phyloP scores from a whole-genome alignment of 1,140 invertebrate genomes.

The Drosophila ercepeae region DNA sequence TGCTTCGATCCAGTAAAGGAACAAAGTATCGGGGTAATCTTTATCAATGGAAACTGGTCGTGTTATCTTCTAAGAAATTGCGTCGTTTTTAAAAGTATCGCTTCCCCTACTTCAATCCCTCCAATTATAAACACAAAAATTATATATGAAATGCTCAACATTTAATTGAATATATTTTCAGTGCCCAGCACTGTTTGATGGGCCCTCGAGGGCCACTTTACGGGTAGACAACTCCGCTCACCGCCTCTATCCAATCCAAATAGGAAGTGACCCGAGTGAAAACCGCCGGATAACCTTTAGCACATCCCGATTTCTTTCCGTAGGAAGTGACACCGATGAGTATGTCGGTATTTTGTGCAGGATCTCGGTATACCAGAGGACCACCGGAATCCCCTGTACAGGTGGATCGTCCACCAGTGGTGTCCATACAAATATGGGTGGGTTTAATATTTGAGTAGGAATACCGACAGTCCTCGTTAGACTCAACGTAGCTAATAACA shows the following conservation, averaged over 20 bases:
- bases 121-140: not conserved
- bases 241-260: constrained; percentile 66
- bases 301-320: constrained; percentile 84
- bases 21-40: not conserved
- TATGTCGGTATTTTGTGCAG: constrained; percentile 12
- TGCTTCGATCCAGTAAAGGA: not conserved
- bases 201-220: constrained; percentile 12
- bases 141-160: constrained; percentile 41
- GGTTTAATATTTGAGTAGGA: constrained; percentile 43
- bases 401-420: constrained; percentile 56
- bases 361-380: constrained; percentile 53
- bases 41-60: not conserved
- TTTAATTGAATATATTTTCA: constrained; percentile 26
- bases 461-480: constrained; percentile 39
- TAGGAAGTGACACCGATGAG: constrained; percentile 85
- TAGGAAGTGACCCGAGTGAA: constrained; percentile 79
- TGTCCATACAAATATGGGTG: constrained; percentile 70
- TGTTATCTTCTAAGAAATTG: constrained; percentile 6
- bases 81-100: not conserved
- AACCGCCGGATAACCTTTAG: constrained; percentile 80
- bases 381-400: constrained; percentile 74
- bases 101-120: not conserved
- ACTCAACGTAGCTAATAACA: constrained; percentile 61
- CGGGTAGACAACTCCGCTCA: constrained; percentile 50
- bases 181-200: constrained; percentile 37